phyloP scores from a whole-genome alignment of 2,888 invertebrate genomes.

The Dysmachus trigonus region DNA sequence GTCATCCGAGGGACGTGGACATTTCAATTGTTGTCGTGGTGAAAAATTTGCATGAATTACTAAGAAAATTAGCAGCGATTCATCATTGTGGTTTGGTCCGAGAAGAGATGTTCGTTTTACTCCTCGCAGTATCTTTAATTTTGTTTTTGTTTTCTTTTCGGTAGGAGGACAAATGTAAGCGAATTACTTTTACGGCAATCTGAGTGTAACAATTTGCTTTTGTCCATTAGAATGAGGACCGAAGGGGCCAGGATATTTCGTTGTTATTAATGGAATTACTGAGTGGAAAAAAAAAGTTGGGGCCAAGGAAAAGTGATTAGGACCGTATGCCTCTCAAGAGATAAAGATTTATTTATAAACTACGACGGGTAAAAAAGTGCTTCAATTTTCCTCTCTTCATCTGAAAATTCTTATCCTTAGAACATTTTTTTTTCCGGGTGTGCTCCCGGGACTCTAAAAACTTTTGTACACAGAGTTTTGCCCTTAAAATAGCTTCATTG shows the following conservation, averaged over 20 bases:
- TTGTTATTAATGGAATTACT: neutral
- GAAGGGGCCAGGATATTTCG: neutral
- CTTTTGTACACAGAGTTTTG: neutral
- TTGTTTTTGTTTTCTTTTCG: neutral
- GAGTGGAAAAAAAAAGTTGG: neutral
- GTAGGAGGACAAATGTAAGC: neutral
- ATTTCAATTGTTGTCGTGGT: constrained; percentile 28
- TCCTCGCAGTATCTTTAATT: neutral
- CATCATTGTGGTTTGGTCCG: neutral
- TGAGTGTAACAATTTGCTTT: neutral
- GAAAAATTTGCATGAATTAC: constrained; percentile 29
- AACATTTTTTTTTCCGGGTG: neutral
- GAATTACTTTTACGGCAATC: neutral
- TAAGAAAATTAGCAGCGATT: constrained; percentile 24
- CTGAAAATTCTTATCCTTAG: neutral
- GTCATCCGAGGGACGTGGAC: constrained; percentile 21
- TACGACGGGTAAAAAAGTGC: neutral
- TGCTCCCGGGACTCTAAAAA: neutral
- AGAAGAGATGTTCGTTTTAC: neutral
- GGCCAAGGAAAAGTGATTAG: neutral
- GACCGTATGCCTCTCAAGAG: neutral
- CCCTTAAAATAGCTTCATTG: neutral
- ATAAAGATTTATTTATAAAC: neutral
- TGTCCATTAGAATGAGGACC: neutral
- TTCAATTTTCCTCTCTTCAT: neutral